Base-by-base conservation (phyloP, 1,140 invertebrate species). In the Cepaea nemoralis region DNA sequence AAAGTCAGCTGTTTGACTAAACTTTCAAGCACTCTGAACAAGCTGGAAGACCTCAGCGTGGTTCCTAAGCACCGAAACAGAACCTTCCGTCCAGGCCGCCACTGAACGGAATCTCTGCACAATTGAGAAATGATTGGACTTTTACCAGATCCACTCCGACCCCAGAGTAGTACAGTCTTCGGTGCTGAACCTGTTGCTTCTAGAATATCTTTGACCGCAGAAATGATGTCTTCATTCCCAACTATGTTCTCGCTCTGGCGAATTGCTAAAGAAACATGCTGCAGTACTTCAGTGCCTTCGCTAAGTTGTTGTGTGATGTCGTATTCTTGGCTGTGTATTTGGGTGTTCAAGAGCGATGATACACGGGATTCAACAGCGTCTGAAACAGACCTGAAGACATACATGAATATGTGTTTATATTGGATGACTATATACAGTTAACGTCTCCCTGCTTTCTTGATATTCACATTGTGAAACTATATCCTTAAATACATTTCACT, bases 1-100 rank as follows among this genome's bases (percentile, higher is more conserved):
- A 82, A 77, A 33, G 45, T 71, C 31, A 85, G 31, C 78, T 85
- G 84, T 22, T 45, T 48, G 74, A 79, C 77, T 31, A 83, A 45
- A 59, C 84, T 82, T 31, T 74, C 66, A 75, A 85, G 42, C 0
- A 80, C 45, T 50, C 81, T 80, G n/a, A 76, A 78, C 42, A 85
- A 59, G 16, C 75, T 70, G 24, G 80, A 83, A 0, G 80, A 82
- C 27, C 78, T 74, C 45, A 83, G 69, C 0, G 84, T 83, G 0
- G 55, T 55, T 19, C 84, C 84, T 0, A 85, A 22, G 10, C 77
- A 50, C 33, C 84, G 31, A 75, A 83, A 77, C 16, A 83, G 70
- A 6, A 83, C 55, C 63, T 82, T 83, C 16, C 73, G 27, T 42
- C 50, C 48, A 5, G 77, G 77, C 14, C 77, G 71, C 59, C 78